phyloP scores from a whole-genome alignment of 1,140 invertebrate genomes.

The Nymphalis io region DNA sequence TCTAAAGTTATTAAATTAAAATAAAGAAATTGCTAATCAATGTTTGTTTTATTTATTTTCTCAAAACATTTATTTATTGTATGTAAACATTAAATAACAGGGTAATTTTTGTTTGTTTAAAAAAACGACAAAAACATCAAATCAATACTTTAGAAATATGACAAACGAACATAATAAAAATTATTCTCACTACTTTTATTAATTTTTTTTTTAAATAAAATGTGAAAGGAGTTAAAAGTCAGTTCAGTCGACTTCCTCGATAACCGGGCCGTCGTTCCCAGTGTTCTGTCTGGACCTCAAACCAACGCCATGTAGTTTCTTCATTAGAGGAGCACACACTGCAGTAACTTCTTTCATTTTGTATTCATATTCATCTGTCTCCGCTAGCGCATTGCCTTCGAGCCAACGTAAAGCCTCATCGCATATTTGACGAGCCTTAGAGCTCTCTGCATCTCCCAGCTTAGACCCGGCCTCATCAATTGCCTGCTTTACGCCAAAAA shows the following conservation, averaged over 20 bases:
- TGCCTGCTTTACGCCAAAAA: conserved; percentile 89
- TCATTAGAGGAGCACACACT: conserved; percentile 87
- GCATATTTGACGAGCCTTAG: conserved; percentile 81
- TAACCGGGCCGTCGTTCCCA: conserved; percentile 48
- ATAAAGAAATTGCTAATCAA: conserved; percentile 80
- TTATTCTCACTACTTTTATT: background rate
- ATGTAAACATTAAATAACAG: background rate
- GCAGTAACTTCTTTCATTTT: conserved; percentile 87
- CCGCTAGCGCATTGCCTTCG: conserved; percentile 85
- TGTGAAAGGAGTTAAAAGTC: conserved; percentile 2
- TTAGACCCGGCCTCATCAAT: conserved; percentile 65
- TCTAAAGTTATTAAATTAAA: conserved; percentile 82
- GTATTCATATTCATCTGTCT: conserved; percentile 90
- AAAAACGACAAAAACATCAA: too few species aligned
- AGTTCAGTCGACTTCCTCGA: conserved; percentile 60
- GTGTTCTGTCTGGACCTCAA: conserved; percentile 22
- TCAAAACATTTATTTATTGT: background rate
- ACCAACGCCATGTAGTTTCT: conserved; percentile 83
- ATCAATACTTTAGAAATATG: too few species aligned
- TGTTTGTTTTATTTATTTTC: conserved; percentile 61
- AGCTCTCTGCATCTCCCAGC: conserved; percentile 82
- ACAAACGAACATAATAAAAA: too few species aligned
- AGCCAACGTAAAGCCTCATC: conserved; percentile 81
- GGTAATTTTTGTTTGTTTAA: background rate
- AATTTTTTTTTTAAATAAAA: too few species aligned